Conservation (phyloP, 2,888 invertebrate genomes). For the Ophion ventricosus region DNA sequence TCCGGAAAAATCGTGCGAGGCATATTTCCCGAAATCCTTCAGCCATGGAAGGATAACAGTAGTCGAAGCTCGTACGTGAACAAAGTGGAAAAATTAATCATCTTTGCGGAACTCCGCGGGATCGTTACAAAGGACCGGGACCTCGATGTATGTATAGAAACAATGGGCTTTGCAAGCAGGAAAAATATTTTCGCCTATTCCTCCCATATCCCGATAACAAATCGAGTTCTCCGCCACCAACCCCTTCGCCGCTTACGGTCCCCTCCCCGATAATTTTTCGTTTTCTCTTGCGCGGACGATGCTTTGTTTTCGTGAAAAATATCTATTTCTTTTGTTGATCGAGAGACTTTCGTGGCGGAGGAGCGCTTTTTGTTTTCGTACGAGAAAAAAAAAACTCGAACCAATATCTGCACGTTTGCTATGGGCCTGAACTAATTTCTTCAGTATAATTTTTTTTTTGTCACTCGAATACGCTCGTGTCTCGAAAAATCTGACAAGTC, state of each 20-base stretch:
- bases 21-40: not conserved
- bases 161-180: constrained; percentile 72
- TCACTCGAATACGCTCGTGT: too few relatives aligned
- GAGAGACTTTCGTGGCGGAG: not conserved
- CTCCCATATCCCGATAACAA: constrained; percentile 66
- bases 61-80: constrained; percentile 11
- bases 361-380: not conserved
- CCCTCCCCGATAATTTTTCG: constrained; percentile 12
- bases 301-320: constrained; percentile 65
- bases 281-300: constrained; percentile 40
- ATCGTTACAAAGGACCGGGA: constrained; percentile 67
- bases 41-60: not conserved
- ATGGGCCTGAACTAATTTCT: too few relatives aligned
- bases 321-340: constrained; percentile 36
- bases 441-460: too few relatives aligned
- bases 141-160: constrained; percentile 64
- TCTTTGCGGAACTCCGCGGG: constrained; percentile 37
- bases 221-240: constrained; percentile 48
- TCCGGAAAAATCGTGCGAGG: not conserved
- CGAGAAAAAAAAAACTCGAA: not conserved
- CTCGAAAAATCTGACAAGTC: too few relatives aligned
- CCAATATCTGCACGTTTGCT: too few relatives aligned
- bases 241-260: not conserved
- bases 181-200: constrained; percentile 76
- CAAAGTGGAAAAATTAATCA: constrained; percentile 75